Evolutionary conservation across 2,888 invertebrate species (phyloP).

Genomic region (Heliconius erato): DNA sequence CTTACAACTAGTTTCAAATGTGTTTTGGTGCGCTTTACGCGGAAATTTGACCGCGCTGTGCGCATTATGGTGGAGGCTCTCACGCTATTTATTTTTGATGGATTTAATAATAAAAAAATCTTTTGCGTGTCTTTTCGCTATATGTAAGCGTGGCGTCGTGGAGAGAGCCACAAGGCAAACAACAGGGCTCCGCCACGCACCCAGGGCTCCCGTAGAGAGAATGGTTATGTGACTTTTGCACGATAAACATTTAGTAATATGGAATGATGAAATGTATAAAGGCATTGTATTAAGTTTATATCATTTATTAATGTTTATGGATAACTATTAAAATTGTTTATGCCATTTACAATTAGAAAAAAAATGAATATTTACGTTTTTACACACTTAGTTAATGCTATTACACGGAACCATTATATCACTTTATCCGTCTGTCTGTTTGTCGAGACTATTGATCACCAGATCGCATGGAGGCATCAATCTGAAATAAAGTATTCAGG

Average conservation of each 20-base stretch:
- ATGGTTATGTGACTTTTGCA: slow-evolving; percentile 77
- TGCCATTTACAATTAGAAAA: too few relatives aligned
- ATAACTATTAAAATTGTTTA: not conserved
- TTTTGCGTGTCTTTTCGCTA: slow-evolving; percentile 79
- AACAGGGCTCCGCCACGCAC: slow-evolving; percentile 69
- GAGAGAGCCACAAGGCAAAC: slow-evolving; percentile 63
- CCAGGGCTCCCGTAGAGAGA: slow-evolving; percentile 69
- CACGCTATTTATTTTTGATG: slow-evolving; percentile 72
- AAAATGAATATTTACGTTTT: too few relatives aligned
- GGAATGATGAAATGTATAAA: slow-evolving; percentile 5
- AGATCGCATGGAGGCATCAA: too few relatives aligned
- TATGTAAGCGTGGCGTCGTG: slow-evolving; percentile 69
- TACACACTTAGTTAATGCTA: too few relatives aligned
- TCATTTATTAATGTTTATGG: slow-evolving; percentile 20
- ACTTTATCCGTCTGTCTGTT: too few relatives aligned
- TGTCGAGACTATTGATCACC: too few relatives aligned
- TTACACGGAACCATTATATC: too few relatives aligned
- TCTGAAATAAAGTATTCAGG: too few relatives aligned
- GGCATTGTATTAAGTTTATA: not conserved
- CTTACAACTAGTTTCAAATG: slow-evolving; percentile 72
- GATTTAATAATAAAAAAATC: slow-evolving; percentile 63
- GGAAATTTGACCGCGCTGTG: slow-evolving; percentile 69
- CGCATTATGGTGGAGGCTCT: slow-evolving; percentile 69
- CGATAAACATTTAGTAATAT: slow-evolving; percentile 59
- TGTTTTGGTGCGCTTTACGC: slow-evolving; percentile 74